Conservation (phyloP, 2,113 vertebrate genomes). For the Zosterops lateralis region DNA sequence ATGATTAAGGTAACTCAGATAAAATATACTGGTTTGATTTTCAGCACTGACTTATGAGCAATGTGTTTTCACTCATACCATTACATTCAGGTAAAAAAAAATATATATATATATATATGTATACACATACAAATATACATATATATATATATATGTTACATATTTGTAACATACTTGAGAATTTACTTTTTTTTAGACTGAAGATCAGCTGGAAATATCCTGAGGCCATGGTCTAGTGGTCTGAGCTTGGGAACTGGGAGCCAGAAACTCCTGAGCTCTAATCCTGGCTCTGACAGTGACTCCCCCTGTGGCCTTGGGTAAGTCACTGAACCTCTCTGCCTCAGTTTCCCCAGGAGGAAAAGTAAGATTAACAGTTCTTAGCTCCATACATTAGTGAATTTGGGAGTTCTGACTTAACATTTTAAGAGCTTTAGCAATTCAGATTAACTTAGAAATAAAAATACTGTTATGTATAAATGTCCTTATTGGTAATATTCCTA, state of each 20-base stretch:
- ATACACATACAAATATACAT: background rate
- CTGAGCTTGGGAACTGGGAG: slow-evolving; percentile 54
- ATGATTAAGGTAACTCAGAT: background rate
- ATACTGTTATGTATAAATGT: background rate
- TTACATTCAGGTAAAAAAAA: background rate
- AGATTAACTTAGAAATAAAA: background rate
- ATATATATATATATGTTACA: slow-evolving; percentile 13
- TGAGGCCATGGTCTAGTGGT: slow-evolving; percentile 59
- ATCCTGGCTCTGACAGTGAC: slow-evolving; percentile 57
- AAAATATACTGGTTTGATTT: background rate
- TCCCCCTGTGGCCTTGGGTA: slow-evolving; percentile 62
- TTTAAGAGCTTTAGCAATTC: background rate
- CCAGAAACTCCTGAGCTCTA: slow-evolving; percentile 58
- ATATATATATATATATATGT: background rate
- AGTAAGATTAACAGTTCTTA: background rate
- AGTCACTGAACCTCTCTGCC: slow-evolving; percentile 56
- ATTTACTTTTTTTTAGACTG: slow-evolving; percentile 65
- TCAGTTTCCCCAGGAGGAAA: slow-evolving; percentile 33
- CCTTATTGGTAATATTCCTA: background rate
- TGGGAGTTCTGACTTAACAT: background rate
- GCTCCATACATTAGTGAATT: background rate
- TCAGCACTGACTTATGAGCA: background rate
- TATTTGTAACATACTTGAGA: slow-evolving; percentile 53
- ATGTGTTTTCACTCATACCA: background rate
- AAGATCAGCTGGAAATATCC: slow-evolving; percentile 56